Conservation (phyloP, 1,140 invertebrate species). For the Drosophila sechellia region DNA sequence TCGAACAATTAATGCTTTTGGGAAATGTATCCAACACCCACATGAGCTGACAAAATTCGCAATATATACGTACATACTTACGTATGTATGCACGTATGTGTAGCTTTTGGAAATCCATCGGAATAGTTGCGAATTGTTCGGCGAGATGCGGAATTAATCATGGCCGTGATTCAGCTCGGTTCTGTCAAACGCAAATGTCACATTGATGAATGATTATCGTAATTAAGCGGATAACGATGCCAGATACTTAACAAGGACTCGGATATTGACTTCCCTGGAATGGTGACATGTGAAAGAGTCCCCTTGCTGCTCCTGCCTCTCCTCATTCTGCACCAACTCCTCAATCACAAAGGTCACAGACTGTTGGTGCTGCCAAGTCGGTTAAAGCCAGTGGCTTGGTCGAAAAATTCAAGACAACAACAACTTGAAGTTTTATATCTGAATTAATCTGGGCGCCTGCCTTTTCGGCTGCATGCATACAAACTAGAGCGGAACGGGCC, state of each 20-base stretch:
- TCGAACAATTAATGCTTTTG: constrained; percentile 6
- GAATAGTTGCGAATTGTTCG: constrained; percentile 9
- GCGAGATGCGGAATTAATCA: constrained; percentile 59
- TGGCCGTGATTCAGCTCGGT: constrained; percentile 69
- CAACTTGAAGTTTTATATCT: background rate
- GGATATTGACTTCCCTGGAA: constrained; percentile 13
- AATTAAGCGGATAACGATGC: constrained; percentile 75
- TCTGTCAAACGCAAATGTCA: constrained; percentile 79
- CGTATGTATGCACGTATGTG: background rate
- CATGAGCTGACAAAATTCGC: constrained; percentile 14
- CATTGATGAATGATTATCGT: constrained; percentile 81
- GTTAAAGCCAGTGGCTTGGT: background rate
- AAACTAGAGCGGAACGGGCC: constrained; percentile 2
- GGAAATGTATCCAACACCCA: constrained; percentile 7
- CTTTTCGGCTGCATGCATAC: constrained; percentile 5
- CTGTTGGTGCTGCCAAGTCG: background rate
- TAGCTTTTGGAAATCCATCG: background rate
- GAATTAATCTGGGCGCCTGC: constrained; percentile 10
- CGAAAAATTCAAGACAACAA: background rate
- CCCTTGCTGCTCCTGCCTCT: background rate
- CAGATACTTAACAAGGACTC: constrained; percentile 39
- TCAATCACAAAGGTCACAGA: constrained; percentile 61
- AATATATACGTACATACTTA: too few relatives aligned
- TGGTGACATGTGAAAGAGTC: constrained; percentile 49
- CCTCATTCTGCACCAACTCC: background rate